These are phyloP conservation scores for Drosophila pruinosa DNA, from an alignment of 1,140 invertebrate genomes.

Conservation along the genomic window DNA sequence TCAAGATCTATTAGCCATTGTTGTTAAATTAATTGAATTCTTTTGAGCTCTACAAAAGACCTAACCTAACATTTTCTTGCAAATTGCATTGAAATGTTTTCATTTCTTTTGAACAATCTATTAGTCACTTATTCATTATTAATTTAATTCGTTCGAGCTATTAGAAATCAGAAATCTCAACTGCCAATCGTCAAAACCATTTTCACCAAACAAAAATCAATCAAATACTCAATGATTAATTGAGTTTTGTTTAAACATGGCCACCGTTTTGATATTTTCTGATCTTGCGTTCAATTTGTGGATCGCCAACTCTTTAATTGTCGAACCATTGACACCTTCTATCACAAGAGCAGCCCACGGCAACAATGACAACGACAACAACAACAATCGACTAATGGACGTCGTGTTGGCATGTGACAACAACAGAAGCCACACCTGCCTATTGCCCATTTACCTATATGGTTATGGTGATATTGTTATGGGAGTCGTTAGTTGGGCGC, in stretches of 20 bases:
- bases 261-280: constrained; percentile 5
- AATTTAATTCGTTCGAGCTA: constrained; percentile 28
- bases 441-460: background rate
- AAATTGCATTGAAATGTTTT: too few species aligned
- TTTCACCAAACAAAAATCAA: constrained; percentile 13
- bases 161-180: constrained; percentile 19
- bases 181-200: constrained; percentile 21
- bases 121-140: too few species aligned
- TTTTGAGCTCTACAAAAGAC: too few species aligned
- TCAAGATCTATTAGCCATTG: too few species aligned
- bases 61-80: too few species aligned
- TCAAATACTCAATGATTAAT: constrained; percentile 38
- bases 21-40: too few species aligned
- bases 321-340: constrained; percentile 51
- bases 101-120: too few species aligned
- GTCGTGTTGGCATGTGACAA: constrained; percentile 55
- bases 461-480: background rate
- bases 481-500: constrained; percentile 29
- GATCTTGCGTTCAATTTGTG: constrained; percentile 6
- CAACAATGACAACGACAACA: constrained; percentile 8
- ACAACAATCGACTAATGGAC: constrained; percentile 24
- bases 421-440: constrained; percentile 33
- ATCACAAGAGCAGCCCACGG: constrained; percentile 12
- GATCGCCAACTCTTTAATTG: constrained; percentile 29
- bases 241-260: constrained; percentile 6